Base-by-base conservation (phyloP, 2,797 vertebrate genomes). In the Melanogrammus aeglefinus region DNA sequence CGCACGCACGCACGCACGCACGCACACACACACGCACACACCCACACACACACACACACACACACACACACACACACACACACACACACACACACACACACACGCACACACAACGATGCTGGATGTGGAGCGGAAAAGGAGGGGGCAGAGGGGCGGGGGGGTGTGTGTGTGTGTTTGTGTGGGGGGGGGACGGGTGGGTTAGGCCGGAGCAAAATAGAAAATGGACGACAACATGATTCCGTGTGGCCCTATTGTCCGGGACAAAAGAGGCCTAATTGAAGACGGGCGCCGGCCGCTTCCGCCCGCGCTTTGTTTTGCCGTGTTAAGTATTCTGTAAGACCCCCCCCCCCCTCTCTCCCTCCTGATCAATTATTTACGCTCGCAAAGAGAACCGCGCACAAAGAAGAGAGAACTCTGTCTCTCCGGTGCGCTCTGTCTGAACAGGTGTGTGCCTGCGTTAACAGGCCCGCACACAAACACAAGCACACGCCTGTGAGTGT, bases 231-330 rank as follows among this genome's bases (percentile, higher is more conserved):
- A 94, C 84, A 94, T 94, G 89, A 94, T 94, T 95, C 95, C 96
- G 96, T 96, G 57, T 88, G 82, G 24, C 88, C 87, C 95, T 92
- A 94, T 96, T 96, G 96, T 96, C 91, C 88, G 90, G 88, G 94
- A 97, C 96, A 96, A 97, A 96, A 94, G 90, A 91, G 87, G 27
- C 69, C 95, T 96, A 96, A 96, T 94, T 97, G 96, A 97, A 96
- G 95, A 86, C 87, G 89, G 76, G 81, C 82, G 21, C 8, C 57
- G 57, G 57, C 93, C 92, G 94, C 92, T 91, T 92, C 94, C 92
- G 93, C 91, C 95, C 94, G 94, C 93, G 86, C 84, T 91, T 79
- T 92, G 94, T 94, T 71, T 89, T 96, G 95, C 95, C 95, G 94
- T 95, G 96, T 96, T 95, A 95, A 94, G 91, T 95, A 95, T 96